Evolutionary conservation across 92 coral and sea anemone genomes (phyloP).

Genomic region (Galaxea fascicularis): DNA sequence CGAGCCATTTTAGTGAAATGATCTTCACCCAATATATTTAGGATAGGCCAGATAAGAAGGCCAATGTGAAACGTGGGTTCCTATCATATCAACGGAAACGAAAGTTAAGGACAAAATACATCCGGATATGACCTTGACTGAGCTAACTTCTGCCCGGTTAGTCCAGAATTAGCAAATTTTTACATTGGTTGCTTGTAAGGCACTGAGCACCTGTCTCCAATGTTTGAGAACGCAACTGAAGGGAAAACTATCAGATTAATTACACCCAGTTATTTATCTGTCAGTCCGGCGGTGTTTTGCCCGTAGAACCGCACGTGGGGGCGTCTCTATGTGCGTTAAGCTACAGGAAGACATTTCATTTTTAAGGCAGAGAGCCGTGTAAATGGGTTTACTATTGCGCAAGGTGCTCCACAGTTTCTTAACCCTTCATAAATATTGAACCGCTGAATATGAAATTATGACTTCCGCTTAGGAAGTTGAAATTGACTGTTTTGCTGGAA

Average conservation of each 20-base stretch:
- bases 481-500: not conserved
- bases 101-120: not conserved
- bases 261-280: not conserved
- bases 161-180: not conserved
- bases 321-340: not conserved
- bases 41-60: no score
- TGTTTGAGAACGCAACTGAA: not conserved
- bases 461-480: slow-evolving; percentile 32
- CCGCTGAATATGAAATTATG: slow-evolving; percentile 20
- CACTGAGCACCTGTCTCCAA: slow-evolving; percentile 10
- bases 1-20: no score
- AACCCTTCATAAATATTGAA: not conserved
- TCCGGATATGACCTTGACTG: not conserved
- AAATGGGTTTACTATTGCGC: slow-evolving; percentile 12
- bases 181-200: not conserved
- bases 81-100: not conserved
- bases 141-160: not conserved
- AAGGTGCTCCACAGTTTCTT: not conserved
- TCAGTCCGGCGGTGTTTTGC: not conserved
- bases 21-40: not conserved
- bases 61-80: not conserved
- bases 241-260: slow-evolving; percentile 10
- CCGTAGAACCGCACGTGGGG: not conserved
- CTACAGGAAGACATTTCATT: slow-evolving; percentile 15
- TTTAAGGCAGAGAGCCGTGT: not conserved